Conservation (phyloP, 2,797 vertebrate genomes). For the Typhlichthys subterraneus region DNA sequence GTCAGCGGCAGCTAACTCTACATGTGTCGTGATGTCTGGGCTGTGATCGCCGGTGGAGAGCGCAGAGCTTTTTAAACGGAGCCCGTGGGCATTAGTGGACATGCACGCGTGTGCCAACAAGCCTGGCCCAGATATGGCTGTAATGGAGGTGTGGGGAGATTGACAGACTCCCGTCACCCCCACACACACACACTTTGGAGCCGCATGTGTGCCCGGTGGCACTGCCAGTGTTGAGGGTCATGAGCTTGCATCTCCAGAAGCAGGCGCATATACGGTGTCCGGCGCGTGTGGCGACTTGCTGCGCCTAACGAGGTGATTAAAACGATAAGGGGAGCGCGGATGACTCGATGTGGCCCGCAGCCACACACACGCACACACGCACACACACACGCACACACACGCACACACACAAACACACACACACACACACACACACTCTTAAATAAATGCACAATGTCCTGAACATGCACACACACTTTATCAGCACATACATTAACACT, state of each 20-base stretch:
- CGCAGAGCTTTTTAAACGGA: not conserved
- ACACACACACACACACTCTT: too few relatives aligned
- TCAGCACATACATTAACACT: not conserved
- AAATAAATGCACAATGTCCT: not conserved
- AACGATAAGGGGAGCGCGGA: constrained; percentile 78
- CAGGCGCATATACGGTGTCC: constrained; percentile 70
- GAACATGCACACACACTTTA: not conserved
- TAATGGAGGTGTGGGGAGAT: not conserved
- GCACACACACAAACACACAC: too few relatives aligned
- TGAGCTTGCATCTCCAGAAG: constrained; percentile 62
- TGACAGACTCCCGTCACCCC: not conserved
- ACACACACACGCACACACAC: constrained; percentile 20
- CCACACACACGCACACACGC: constrained; percentile 54
- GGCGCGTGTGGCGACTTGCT: constrained; percentile 72
- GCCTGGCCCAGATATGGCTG: not conserved
- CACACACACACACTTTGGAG: too few relatives aligned
- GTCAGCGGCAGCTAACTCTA: too few relatives aligned
- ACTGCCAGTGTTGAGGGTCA: constrained; percentile 70
- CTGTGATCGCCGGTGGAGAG: not conserved
- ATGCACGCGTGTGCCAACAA: not conserved
- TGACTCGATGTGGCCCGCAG: constrained; percentile 85
- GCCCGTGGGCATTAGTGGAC: constrained; percentile 3
- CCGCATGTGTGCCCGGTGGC: constrained; percentile 68
- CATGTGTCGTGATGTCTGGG: not conserved
- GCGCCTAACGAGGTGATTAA: constrained; percentile 82